These are phyloP conservation scores for Peromyscus maniculatus DNA, from an alignment of 2,113 vertebrate species.

Conservation along the genomic window DNA sequence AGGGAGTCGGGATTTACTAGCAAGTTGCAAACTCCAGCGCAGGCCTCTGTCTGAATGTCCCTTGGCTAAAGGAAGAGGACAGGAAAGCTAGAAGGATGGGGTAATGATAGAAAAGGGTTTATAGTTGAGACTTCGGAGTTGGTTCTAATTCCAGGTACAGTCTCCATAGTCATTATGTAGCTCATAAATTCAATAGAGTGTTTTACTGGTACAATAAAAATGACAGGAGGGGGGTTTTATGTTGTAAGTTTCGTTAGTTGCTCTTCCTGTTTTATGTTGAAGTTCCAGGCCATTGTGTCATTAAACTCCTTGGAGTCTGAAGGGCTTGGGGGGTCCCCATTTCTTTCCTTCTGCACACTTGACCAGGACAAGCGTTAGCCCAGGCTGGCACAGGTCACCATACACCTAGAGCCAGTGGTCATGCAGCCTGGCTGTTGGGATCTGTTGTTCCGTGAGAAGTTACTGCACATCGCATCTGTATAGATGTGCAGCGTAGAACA, in stretches of 20 bases:
- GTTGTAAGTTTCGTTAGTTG: slow-evolving; percentile 91
- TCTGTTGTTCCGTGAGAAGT: neutral
- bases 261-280: slow-evolving; percentile 90
- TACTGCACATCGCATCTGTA: no score
- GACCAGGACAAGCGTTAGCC: slow-evolving; percentile 22
- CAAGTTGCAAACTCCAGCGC: slow-evolving; percentile 75
- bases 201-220: slow-evolving; percentile 93
- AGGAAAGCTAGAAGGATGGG: slow-evolving; percentile 84
- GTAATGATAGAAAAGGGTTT: slow-evolving; percentile 89
- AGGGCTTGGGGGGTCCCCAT: slow-evolving; percentile 84
- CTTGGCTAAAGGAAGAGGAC: slow-evolving; percentile 79
- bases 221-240: slow-evolving; percentile 94
- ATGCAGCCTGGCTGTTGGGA: neutral
- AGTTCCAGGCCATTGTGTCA: slow-evolving; percentile 89
- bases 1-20: slow-evolving; percentile 78
- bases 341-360: slow-evolving; percentile 52
- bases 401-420: neutral
- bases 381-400: neutral
- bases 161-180: slow-evolving; percentile 92
- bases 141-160: slow-evolving; percentile 92
- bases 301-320: slow-evolving; percentile 90
- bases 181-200: slow-evolving; percentile 94
- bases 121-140: slow-evolving; percentile 90
- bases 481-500: neutral
- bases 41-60: slow-evolving; percentile 82